Evolutionary conservation across 2,888 invertebrate genomes (phyloP), one percentile per base, ranked within the genome.

Genomic region (Eilema caniola): DNA sequence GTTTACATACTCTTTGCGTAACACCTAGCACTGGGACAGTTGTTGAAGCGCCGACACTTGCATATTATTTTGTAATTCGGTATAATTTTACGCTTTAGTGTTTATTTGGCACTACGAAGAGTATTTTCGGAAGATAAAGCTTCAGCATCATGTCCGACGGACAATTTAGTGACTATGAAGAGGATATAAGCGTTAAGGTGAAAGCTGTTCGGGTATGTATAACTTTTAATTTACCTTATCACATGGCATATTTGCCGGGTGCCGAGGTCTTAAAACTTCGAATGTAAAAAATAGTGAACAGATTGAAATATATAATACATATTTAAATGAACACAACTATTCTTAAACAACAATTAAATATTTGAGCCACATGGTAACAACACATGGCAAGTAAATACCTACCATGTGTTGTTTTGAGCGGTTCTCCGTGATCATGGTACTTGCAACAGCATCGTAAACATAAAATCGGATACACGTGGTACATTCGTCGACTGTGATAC

Each of bases 101-200:
- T n/a, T 53, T 53, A 2, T 10, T 53, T 53, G 20, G 53, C n/a
- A 12, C 12, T 8, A n/a, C 11, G 28, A 28, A 64, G 23, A 56
- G 7, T 1, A 23, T 10, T 5, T 37, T 12, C 10, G 12, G 10
- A 57, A 57, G 14, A 4, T 20, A 25, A 60, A 60, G n/a, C 53
- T 10, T 23, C 8, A 16, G 5, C 41, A 59, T 16, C 41, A 86
- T 90, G 93, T 83, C 81, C 59, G 85, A 92, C 16, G 93, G 92
- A 4, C 93, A 93, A 67, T 94, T 93, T 75, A 93, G 93, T 88
- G 94, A 94, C 79, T 93, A 90, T 71, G 95, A 95, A 85, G 92
- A 91, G 83, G 90, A 93, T 70, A 73, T 93, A 76, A 84, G 88
- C 14, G 81, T 81, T 66, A 92, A 92, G 86, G 90, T 95, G 82